Conservation (phyloP, 92 coral and sea anemone genomes). For the Heliopora coerulea region DNA sequence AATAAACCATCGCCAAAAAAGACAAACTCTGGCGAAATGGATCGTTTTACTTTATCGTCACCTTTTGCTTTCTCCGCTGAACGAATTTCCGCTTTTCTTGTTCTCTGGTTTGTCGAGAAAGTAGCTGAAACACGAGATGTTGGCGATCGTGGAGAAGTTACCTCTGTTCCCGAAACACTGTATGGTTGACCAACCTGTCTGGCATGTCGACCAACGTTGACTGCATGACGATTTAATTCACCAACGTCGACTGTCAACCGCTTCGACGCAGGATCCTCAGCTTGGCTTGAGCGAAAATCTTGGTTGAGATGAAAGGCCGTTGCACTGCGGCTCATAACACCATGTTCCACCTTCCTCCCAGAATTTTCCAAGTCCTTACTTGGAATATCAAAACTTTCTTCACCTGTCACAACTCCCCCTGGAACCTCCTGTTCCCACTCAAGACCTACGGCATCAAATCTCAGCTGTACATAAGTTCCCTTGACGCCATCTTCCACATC, state of each 20-base stretch:
- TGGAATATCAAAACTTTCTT: too few relatives aligned
- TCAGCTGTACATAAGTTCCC: constrained; percentile 26
- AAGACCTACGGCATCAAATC: not conserved
- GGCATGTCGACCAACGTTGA: not conserved
- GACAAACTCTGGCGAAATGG: constrained; percentile 25
- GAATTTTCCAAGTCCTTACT: too few relatives aligned
- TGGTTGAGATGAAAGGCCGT: too few relatives aligned
- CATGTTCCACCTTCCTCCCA: too few relatives aligned
- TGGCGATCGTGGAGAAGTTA: constrained; percentile 8
- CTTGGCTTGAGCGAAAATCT: too few relatives aligned
- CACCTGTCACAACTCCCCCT: too few relatives aligned
- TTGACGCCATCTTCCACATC: not conserved
- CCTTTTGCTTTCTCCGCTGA: constrained; percentile 16
- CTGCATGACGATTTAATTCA: constrained; percentile 3
- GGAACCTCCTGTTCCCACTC: too few relatives aligned
- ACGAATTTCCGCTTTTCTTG: not conserved
- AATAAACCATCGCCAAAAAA: constrained; percentile 85
- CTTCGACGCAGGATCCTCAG: not conserved
- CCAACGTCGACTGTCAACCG: constrained; percentile 35
- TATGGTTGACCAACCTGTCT: not conserved
- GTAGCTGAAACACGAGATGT: constrained; percentile 17
- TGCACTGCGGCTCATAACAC: too few relatives aligned
- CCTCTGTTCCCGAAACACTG: not conserved
- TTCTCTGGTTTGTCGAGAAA: constrained; percentile 12
- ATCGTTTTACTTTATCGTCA: constrained; percentile 1